Base-by-base conservation (phyloP, 2,888 invertebrate species). In the Camptogramma bilineatum region DNA sequence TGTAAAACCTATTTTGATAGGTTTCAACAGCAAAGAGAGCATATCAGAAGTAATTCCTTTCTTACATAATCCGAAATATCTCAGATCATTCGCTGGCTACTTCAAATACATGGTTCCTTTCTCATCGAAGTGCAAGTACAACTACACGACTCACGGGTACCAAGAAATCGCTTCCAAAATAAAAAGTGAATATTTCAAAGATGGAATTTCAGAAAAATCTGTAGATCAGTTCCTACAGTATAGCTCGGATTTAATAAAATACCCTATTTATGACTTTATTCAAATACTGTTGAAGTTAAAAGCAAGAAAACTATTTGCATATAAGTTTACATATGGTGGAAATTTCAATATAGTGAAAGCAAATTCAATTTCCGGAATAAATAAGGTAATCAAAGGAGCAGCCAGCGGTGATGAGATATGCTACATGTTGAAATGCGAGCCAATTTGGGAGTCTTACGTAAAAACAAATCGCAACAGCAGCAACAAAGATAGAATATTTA, bases 21-120 rank as follows among this genome's bases (percentile, higher is more conserved):
- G 94, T 44, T 94, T 90, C 62, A 93, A 89, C 64, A 93, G 90
- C 19, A 85, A 90, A 77, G 94, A 94, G 77, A 87, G 89, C 72
- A 88, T 93, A 68, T 82, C 90, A n/a, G 91, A 92, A 82, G 77
- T 83, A 1, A 85, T 88, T 70, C 91, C 87, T 21, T 92, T 90
- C 74, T 73, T 92, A 69, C 87, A 86, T 17, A 87, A 90, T 61
- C 79, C 87, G 9, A 68, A 73, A 4, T 82, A 88, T 59, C 75
- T 93, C 0, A 86, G 83, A 68, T 82, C 78, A 47, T 87, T 88
- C 21, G 64, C 78, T 34, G 74, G 73, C 7, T 73, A 82, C 53
- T 87, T 94, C 42, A 88, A 89, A 71, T 93, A 85, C 57, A 82
- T 90, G 78, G 85, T 91, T 31, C 90, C 94, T 0, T 91, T 93